phyloP scores from a whole-genome alignment of 2,888 invertebrate species.

The Tachina lurida region DNA sequence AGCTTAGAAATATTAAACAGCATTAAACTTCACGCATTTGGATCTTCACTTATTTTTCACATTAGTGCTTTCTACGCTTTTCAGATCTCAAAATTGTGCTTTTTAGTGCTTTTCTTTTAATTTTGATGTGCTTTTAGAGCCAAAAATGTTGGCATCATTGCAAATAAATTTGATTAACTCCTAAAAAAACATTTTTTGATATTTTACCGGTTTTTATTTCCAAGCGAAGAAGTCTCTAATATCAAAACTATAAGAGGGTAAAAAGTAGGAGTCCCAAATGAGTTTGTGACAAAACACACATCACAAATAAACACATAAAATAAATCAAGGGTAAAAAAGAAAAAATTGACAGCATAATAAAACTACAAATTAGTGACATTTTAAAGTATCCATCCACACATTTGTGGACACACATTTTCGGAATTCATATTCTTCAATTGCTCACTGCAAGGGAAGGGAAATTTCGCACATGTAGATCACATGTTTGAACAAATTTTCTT shows the following conservation, averaged over 20 bases:
- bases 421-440: background rate
- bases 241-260: background rate
- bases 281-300: constrained; percentile 37
- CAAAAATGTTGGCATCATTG: too few relatives aligned
- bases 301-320: constrained; percentile 36
- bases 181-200: too few relatives aligned
- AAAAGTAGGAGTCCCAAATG: constrained; percentile 21
- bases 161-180: too few relatives aligned
- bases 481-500: constrained; percentile 18
- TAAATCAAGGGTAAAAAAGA: constrained; percentile 28
- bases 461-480: constrained; percentile 44
- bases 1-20: too few relatives aligned
- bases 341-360: constrained; percentile 41
- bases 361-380: constrained; percentile 22
- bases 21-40: too few relatives aligned
- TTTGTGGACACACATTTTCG: constrained; percentile 5
- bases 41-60: too few relatives aligned
- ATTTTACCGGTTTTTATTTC: background rate
- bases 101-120: too few relatives aligned
- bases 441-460: background rate
- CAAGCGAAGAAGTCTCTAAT: background rate
- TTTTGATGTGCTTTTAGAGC: too few relatives aligned
- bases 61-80: too few relatives aligned
- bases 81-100: too few relatives aligned
- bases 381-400: background rate